Conservation (phyloP, 2,888 invertebrate genomes). For the Myopa tessellatipennis region DNA sequence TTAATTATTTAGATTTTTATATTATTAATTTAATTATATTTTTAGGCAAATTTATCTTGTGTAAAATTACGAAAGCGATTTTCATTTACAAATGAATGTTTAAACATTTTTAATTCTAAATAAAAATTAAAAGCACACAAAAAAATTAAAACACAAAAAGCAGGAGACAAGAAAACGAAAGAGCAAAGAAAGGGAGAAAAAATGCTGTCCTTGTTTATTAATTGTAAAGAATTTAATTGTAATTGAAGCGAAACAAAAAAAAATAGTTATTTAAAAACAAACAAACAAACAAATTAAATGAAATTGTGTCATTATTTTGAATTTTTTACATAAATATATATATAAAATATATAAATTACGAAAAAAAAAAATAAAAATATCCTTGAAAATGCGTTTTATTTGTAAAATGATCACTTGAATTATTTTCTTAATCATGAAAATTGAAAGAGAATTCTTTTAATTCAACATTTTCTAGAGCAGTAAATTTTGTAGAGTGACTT, state of each 20-base stretch:
- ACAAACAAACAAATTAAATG: constrained; percentile 33
- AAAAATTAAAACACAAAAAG: neutral
- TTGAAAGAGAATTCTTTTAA: too few species aligned
- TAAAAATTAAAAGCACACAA: constrained; percentile 10
- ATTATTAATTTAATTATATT: neutral
- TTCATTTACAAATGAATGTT: too few species aligned
- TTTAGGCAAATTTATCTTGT: constrained; percentile 1
- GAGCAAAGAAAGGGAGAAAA: constrained; percentile 37
- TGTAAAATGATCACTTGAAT: neutral
- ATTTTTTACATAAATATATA: constrained; percentile 60
- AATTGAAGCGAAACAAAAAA: constrained; percentile 23
- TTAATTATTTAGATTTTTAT: neutral
- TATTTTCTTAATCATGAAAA: too few species aligned
- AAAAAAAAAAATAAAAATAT: constrained; percentile 72
- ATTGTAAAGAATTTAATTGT: constrained; percentile 18
- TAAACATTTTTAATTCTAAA: neutral
- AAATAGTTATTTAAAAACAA: neutral
- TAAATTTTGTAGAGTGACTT: too few species aligned
- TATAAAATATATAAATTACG: constrained; percentile 38
- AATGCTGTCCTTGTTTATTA: constrained; percentile 36
- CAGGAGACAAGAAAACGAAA: constrained; percentile 1
- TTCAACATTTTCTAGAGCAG: too few species aligned
- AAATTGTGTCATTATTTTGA: constrained; percentile 59
- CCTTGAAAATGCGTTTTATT: constrained; percentile 61
- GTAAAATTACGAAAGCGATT: neutral